Percentiles rank a stretch among this genome's conserved stretches.
Evolutionary conservation across 1,140 invertebrate species (phyloP).

Genomic region (Proctacanthus coquilletti): DNA sequence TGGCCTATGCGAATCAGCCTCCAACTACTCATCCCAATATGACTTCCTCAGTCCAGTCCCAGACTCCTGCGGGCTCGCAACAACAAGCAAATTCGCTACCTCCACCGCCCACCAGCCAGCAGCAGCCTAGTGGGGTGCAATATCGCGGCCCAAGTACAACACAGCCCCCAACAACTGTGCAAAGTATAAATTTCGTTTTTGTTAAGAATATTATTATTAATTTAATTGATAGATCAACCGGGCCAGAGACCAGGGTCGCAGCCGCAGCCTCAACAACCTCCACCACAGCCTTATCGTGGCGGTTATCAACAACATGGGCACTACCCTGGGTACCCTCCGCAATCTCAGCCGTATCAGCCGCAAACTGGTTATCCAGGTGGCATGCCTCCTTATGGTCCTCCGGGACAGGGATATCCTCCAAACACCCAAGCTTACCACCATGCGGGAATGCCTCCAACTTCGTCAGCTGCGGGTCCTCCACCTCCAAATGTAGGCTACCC

Average conservation of each 20-base stretch:
- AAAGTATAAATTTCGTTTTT: slow-evolving; percentile 5
- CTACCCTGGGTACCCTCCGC: slow-evolving; percentile 33
- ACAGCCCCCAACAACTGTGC: slow-evolving; percentile 9
- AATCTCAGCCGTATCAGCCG: slow-evolving; percentile 29
- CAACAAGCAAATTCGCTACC: background rate
- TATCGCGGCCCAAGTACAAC: background rate
- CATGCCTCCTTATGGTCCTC: slow-evolving; percentile 23
- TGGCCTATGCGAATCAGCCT: background rate
- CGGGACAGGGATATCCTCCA: slow-evolving; percentile 20
- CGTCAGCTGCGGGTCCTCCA: slow-evolving; percentile 9
- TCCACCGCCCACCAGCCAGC: slow-evolving; percentile 15
- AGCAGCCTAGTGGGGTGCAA: slow-evolving; percentile 7
- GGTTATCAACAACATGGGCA: slow-evolving; percentile 33
- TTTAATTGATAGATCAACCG: slow-evolving; percentile 1
- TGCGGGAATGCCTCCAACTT: slow-evolving; percentile 17
- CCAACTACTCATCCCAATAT: background rate
- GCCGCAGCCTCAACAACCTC: slow-evolving; percentile 12
- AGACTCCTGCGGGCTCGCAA: background rate
- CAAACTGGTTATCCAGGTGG: slow-evolving; percentile 32
- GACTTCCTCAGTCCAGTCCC: background rate
- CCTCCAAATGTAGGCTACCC: slow-evolving; percentile 17
- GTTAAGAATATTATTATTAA: background rate
- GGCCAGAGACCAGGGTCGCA: slow-evolving; percentile 5
- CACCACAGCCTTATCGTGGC: slow-evolving; percentile 30
- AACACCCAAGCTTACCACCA: slow-evolving; percentile 30